Conservation (phyloP, 2,113 vertebrate genomes). For the Todiramphus chloris region DNA sequence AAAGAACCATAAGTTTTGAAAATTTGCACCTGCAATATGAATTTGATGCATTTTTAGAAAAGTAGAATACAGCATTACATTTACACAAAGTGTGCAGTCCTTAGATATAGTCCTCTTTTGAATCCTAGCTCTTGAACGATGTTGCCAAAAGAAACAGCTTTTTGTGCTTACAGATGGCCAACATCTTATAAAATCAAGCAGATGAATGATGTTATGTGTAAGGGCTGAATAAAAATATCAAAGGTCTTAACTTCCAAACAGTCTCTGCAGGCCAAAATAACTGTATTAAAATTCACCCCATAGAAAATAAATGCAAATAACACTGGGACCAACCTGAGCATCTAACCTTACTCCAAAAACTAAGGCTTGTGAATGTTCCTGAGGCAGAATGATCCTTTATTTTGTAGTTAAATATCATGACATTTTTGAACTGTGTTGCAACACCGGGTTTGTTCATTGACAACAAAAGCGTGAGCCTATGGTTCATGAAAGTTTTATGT, state of each 20-base stretch:
- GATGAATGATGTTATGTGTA: slow-evolving; percentile 53
- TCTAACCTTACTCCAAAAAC: neutral
- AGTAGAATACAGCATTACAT: slow-evolving; percentile 9
- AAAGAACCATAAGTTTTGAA: slow-evolving; percentile 34
- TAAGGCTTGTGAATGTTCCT: neutral
- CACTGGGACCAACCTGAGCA: neutral
- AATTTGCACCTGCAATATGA: slow-evolving; percentile 47
- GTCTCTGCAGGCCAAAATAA: neutral
- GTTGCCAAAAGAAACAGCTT: slow-evolving; percentile 56
- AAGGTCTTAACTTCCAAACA: slow-evolving; percentile 44
- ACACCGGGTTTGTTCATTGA: neutral
- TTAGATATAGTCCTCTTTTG: slow-evolving; percentile 6
- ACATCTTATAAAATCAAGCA: slow-evolving; percentile 53
- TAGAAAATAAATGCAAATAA: slow-evolving; percentile 34
- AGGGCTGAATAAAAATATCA: slow-evolving; percentile 53
- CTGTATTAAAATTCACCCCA: slow-evolving; percentile 21
- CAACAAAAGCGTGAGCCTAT: neutral
- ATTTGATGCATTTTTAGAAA: slow-evolving; percentile 41
- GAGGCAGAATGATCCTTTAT: neutral
- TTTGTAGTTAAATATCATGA: neutral
- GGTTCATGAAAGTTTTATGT: neutral
- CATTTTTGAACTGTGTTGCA: neutral
- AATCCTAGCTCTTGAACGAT: slow-evolving; percentile 22
- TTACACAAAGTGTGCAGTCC: neutral
- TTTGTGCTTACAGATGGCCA: slow-evolving; percentile 53